These are phyloP conservation scores for Blera fallax DNA, from an alignment of 2,888 invertebrate genomes.

Conservation along the genomic window DNA sequence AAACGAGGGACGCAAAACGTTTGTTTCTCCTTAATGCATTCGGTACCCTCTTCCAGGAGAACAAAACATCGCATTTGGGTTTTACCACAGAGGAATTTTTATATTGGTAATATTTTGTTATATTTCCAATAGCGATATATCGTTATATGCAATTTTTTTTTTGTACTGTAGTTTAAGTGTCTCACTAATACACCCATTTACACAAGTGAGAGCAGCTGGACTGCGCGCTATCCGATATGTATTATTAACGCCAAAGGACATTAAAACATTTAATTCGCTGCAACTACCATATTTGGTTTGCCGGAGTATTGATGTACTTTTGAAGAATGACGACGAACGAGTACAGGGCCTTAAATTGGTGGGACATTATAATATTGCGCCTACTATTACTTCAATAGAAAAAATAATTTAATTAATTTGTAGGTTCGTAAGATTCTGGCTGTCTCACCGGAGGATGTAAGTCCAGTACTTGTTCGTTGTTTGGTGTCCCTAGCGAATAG, in stretches of 20 bases:
- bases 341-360: slow-evolving; percentile 95
- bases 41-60: slow-evolving; percentile 86
- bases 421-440: slow-evolving; percentile 84
- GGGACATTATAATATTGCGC: slow-evolving; percentile 8
- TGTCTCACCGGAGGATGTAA: slow-evolving; percentile 86
- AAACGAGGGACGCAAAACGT: slow-evolving; percentile 88
- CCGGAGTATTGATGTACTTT: slow-evolving; percentile 93
- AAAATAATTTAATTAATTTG: background rate
- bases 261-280: slow-evolving; percentile 89
- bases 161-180: slow-evolving; percentile 87
- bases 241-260: slow-evolving; percentile 89
- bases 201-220: slow-evolving; percentile 94
- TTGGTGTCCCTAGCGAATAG: slow-evolving; percentile 92
- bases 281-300: slow-evolving; percentile 91
- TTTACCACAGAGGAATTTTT: slow-evolving; percentile 91
- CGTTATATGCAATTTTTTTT: background rate
- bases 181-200: slow-evolving; percentile 92
- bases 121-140: background rate
- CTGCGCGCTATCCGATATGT: slow-evolving; percentile 93
- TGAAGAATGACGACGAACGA: slow-evolving; percentile 95
- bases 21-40: slow-evolving; percentile 94
- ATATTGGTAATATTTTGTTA: slow-evolving; percentile 85
- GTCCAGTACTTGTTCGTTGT: slow-evolving; percentile 89
- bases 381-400: background rate
- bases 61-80: slow-evolving; percentile 82